A percentile compares a stretch with the other conserved stretches of the same genome.
Conservation (phyloP, 1,140 invertebrate species). For the Dryas iulia region DNA sequence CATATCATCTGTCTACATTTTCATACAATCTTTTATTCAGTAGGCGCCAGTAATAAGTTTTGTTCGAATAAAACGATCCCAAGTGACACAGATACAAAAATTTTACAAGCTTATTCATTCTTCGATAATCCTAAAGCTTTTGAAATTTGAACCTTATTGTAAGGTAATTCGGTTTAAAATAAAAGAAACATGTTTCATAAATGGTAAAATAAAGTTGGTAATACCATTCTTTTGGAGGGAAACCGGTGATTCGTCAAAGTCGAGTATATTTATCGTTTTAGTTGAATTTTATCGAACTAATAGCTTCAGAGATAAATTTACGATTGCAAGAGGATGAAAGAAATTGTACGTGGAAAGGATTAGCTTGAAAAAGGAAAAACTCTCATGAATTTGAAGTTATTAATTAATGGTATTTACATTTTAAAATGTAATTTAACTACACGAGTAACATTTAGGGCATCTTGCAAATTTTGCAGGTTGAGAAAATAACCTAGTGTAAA, state of each 20-base stretch:
- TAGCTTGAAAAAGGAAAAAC: slow-evolving; percentile 11
- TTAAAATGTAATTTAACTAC: too few species aligned
- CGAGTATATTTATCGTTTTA: slow-evolving; percentile 78
- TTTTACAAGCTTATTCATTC: slow-evolving; percentile 39
- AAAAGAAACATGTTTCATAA: neutral
- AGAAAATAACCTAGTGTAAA: too few species aligned
- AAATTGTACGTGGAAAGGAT: slow-evolving; percentile 65
- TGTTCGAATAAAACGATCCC: slow-evolving; percentile 76
- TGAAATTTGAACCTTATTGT: neutral
- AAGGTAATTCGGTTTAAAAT: neutral
- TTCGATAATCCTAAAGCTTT: neutral
- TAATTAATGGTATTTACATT: too few species aligned
- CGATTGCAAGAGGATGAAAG: slow-evolving; percentile 56
- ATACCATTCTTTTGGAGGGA: slow-evolving; percentile 68
- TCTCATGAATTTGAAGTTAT: too few species aligned
- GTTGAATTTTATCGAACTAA: slow-evolving; percentile 80
- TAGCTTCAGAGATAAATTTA: slow-evolving; percentile 75
- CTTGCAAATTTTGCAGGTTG: too few species aligned
- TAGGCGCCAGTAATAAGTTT: slow-evolving; percentile 61
- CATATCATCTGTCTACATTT: slow-evolving; percentile 48
- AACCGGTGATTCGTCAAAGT: slow-evolving; percentile 77
- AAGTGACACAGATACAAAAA: slow-evolving; percentile 74
- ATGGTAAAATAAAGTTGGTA: slow-evolving; percentile 34
- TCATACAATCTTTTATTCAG: slow-evolving; percentile 72
- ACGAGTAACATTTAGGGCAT: too few species aligned